These are phyloP conservation scores for Sturnus vulgaris DNA, from an alignment of 2,113 vertebrate species.

Conservation along the genomic window DNA sequence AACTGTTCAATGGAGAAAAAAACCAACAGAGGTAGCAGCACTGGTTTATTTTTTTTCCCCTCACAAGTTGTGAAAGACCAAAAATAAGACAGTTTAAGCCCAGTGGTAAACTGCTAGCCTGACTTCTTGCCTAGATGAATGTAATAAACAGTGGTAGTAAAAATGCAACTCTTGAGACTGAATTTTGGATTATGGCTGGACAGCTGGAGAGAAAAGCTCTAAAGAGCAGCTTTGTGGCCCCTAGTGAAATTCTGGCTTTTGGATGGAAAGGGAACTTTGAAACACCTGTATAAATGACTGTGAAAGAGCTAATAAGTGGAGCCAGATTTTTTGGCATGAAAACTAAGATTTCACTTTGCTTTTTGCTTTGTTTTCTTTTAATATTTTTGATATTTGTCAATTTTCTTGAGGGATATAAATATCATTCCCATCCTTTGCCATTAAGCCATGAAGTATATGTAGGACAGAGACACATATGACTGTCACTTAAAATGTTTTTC, in stretches of 20 bases:
- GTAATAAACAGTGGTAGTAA: conserved; percentile 40
- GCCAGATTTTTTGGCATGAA: not conserved
- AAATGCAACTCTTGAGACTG: conserved; percentile 24
- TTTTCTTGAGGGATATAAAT: not conserved
- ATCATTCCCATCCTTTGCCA: not conserved
- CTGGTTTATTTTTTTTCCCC: not conserved
- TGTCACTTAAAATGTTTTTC: not conserved
- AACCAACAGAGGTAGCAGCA: not conserved
- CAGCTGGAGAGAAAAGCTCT: conserved; percentile 19
- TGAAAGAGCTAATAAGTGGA: not conserved
- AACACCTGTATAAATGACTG: not conserved
- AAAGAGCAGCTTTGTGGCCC: conserved; percentile 17
- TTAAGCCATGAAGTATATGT: not conserved
- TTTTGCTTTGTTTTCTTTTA: not conserved
- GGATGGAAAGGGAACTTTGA: not conserved
- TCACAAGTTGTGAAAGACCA: conserved; percentile 24
- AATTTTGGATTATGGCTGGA: conserved; percentile 32
- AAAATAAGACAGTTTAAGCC: conserved; percentile 47
- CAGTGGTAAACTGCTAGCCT: conserved; percentile 39
- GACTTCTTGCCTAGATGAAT: conserved; percentile 50
- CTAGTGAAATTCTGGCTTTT: conserved; percentile 9
- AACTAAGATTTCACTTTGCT: not conserved
- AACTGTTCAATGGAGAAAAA: not conserved
- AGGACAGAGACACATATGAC: not conserved
- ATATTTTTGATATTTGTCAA: not conserved